Conservation (phyloP, 1,140 invertebrate genomes). For the Centruroides sculpturatus region DNA sequence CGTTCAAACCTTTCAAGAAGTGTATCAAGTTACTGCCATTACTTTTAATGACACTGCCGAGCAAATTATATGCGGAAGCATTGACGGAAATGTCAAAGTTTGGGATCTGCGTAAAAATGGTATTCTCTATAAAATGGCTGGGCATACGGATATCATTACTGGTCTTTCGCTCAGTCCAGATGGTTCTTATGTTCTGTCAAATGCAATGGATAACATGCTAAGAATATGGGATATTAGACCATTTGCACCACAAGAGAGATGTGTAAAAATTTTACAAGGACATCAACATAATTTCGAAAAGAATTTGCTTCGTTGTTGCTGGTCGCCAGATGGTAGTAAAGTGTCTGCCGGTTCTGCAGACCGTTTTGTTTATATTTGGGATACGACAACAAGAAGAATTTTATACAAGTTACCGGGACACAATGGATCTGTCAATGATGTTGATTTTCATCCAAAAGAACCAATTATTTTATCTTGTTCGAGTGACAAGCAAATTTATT, state of each 20-base stretch:
- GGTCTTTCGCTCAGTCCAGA: constrained; percentile 83
- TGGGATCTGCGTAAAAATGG: constrained; percentile 93
- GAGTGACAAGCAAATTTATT: constrained; percentile 89
- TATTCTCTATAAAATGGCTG: constrained; percentile 66
- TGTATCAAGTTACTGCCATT: constrained; percentile 75
- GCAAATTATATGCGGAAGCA: constrained; percentile 72
- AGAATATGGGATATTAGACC: constrained; percentile 55
- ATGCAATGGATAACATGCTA: constrained; percentile 90
- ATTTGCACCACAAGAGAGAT: constrained; percentile 69
- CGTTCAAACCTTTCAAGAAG: constrained; percentile 62
- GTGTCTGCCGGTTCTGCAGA: constrained; percentile 86
- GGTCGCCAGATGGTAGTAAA: constrained; percentile 73
- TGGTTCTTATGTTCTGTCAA: constrained; percentile 84
- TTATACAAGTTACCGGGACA: constrained; percentile 96
- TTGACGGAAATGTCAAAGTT: constrained; percentile 51
- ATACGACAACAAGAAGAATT: constrained; percentile 70
- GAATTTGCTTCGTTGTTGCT: constrained; percentile 71
- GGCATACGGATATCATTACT: constrained; percentile 89
- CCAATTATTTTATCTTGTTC: constrained; percentile 80
- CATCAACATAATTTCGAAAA: constrained; percentile 99
- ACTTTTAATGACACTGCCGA: constrained; percentile 93
- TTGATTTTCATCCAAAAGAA: constrained; percentile 90
- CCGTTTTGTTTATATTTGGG: constrained; percentile 93
- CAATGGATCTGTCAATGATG: constrained; percentile 91
- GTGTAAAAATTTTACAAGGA: constrained; percentile 80